Base-by-base conservation (phyloP, 2,113 vertebrate genomes). In the Ploceus nigricollis region DNA sequence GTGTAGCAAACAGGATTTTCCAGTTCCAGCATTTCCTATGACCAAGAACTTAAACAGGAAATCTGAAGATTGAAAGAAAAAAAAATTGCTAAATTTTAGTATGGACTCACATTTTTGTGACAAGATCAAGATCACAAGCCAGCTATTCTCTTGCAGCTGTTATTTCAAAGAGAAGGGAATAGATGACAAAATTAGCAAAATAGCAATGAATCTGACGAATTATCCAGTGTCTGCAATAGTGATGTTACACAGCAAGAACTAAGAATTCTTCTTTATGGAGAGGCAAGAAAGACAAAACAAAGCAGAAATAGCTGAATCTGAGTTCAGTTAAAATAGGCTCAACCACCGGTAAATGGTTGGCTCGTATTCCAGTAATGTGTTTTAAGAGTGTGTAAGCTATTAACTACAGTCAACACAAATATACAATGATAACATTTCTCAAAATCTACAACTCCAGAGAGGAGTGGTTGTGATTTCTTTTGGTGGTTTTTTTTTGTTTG, bases 11-110 rank as follows among this genome's bases (percentile, higher is more conserved):
- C 98, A 98, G 61, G 98, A 98, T 86, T 98, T 98, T 85, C 98
- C 98, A 68, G 98, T 98, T 90, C 98, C 98, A 64, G 98, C 98
- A 88, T 98, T 98, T 88, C 98, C 98, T 89, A 98, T 98, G n/a
- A 98, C 98, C 97, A 98, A 96, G 97, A 98, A 98, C 65, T 98
- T 98, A 94, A 98, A 98, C 53, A 98, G 95, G 85, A 98, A 98
- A 97, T 98, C 98, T 98, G 96, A 89, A 95, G 82, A 91, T 90
- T 70, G 19, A 95, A 87, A 86, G 9, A 66, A 35, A n/a, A 57
- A 57, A 5, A 16, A 66, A 53, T 10, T 8, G 19, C 10, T 70
- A 11, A 7, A 28, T 83, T 88, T 69, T 87, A 83, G 42, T 37
- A 70, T 6, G 23, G 10, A 35, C 13, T 84, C 61, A 53, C 13